phyloP scores from a whole-genome alignment of 2,113 vertebrate genomes.

The Psephotus haematonotus region DNA sequence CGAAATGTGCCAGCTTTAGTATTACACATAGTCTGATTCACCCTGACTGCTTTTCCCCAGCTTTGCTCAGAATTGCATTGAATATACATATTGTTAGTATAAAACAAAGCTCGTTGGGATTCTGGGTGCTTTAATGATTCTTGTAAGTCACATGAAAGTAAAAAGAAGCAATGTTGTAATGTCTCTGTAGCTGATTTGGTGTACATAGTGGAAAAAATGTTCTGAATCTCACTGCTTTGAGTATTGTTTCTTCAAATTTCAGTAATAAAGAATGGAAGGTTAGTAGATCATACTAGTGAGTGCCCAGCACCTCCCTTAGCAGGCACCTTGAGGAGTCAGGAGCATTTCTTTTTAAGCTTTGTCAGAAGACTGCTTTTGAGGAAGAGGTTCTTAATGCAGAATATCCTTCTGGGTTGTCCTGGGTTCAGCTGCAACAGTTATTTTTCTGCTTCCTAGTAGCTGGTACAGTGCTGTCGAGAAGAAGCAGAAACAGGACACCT shows the following conservation, averaged over 20 bases:
- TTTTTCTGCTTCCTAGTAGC: not conserved
- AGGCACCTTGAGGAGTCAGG: not conserved
- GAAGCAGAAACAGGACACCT: not conserved
- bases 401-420: not conserved
- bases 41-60: not conserved
- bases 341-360: not conserved
- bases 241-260: not conserved
- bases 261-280: not conserved
- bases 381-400: not conserved
- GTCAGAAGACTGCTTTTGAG: not conserved
- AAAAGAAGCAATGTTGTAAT: not conserved
- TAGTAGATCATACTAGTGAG: not conserved
- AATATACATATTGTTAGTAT: not conserved
- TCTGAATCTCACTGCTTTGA: not conserved
- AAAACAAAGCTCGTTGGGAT: not conserved
- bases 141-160: not conserved
- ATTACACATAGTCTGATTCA: not conserved
- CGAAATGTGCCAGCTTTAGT: not conserved
- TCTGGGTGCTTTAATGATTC: not conserved
- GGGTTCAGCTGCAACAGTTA: not conserved
- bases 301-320: not conserved
- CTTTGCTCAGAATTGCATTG: not conserved
- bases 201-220: not conserved
- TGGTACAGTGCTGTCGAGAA: not conserved
- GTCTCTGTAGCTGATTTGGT: not conserved